Percentiles rank a stretch among this genome's conserved stretches.
phyloP scores from a whole-genome alignment of 2,113 vertebrate genomes.

The Equus quagga region DNA sequence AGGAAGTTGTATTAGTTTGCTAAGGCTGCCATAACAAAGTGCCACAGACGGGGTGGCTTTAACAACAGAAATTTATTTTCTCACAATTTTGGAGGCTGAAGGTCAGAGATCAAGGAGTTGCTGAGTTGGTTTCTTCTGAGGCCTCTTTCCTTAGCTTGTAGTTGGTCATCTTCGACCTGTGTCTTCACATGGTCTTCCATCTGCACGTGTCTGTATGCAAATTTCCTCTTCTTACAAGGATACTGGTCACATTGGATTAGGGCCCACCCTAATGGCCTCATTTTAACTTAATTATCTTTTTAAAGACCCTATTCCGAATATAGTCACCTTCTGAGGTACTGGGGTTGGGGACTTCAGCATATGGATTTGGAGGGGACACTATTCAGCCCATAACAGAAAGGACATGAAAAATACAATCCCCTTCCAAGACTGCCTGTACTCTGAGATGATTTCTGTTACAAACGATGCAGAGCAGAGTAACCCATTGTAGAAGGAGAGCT shows the following conservation, averaged over 20 bases:
- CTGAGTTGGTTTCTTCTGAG: background rate
- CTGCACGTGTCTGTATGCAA: background rate
- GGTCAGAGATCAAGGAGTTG: background rate
- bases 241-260: background rate
- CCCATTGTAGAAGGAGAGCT: background rate
- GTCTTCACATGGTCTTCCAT: background rate
- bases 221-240: background rate
- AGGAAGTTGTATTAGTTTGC: background rate
- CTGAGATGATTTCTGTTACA: background rate
- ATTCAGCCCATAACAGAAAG: background rate
- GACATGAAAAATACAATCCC: background rate
- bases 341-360: background rate
- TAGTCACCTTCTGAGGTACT: background rate
- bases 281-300: conserved; percentile 32
- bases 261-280: background rate
- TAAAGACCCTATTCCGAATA: conserved; percentile 29
- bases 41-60: background rate
- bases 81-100: background rate
- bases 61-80: conserved; percentile 38
- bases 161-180: background rate
- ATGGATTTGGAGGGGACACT: background rate
- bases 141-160: background rate
- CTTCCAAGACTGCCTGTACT: background rate
- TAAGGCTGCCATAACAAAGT: background rate
- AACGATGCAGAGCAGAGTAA: background rate